Conservation (phyloP, 1,140 invertebrate species). For the Dendrolimus kikuchii region DNA sequence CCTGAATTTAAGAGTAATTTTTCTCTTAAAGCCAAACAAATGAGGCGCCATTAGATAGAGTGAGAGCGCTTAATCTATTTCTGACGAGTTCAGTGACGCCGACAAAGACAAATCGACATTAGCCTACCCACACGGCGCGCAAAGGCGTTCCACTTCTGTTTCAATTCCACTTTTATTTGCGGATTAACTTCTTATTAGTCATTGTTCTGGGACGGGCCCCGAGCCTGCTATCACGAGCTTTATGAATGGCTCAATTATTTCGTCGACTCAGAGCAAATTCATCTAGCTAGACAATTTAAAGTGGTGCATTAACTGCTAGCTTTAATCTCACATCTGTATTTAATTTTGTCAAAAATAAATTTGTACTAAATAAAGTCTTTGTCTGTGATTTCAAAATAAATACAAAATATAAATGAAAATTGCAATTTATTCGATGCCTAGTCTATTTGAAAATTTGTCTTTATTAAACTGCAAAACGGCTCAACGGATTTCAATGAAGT, state of each 20-base stretch:
- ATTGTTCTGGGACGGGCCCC: conserved; percentile 53
- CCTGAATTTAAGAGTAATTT: conserved; percentile 66
- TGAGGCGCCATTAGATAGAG: conserved; percentile 70
- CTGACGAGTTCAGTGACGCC: conserved; percentile 71
- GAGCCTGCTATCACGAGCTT: conserved; percentile 59
- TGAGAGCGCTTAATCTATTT: conserved; percentile 72
- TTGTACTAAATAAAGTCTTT: not conserved
- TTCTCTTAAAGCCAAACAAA: conserved; percentile 72
- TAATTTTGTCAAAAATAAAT: conserved; percentile 5
- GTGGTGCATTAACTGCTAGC: conserved; percentile 27
- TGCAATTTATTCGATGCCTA: no score
- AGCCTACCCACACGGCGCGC: conserved; percentile 67
- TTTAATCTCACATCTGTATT: conserved; percentile 3
- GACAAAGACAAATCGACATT: conserved; percentile 71
- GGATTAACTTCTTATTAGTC: conserved; percentile 72
- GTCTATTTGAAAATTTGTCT: no score
- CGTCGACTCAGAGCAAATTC: conserved; percentile 49
- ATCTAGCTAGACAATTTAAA: not conserved
- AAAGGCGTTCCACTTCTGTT: conserved; percentile 66
- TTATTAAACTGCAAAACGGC: no score
- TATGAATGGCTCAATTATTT: conserved; percentile 71
- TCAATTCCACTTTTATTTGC: conserved; percentile 72
- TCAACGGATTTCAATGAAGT: no score
- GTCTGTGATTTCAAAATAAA: no score
- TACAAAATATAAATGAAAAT: no score